Conservation (phyloP, 2,113 vertebrate species). For the Poeciliopsis turrubarensis region DNA sequence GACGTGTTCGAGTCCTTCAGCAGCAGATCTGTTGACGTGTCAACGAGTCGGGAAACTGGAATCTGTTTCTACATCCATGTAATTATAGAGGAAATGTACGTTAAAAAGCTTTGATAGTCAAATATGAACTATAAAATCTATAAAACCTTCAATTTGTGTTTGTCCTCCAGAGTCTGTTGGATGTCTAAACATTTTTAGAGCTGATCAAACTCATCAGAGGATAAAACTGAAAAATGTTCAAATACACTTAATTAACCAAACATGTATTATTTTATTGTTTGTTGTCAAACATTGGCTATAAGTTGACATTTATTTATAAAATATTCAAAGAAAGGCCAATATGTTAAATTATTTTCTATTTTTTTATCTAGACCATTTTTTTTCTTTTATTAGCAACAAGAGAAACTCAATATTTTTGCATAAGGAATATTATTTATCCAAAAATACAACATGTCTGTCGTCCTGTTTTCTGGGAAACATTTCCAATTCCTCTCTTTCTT, state of each 20-base stretch:
- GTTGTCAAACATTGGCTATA: neutral
- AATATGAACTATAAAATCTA: neutral
- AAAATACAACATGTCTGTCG: neutral
- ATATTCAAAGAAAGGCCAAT: neutral
- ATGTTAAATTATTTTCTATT: neutral
- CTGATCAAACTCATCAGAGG: too few relatives aligned
- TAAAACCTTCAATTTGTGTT: neutral
- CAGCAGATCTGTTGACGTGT: slow-evolving; percentile 29
- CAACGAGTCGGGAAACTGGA: slow-evolving; percentile 16
- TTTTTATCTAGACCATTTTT: neutral
- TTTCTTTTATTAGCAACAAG: neutral
- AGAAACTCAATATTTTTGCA: too few relatives aligned
- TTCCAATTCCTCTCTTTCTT: neutral
- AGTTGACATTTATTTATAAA: neutral
- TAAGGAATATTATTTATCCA: neutral
- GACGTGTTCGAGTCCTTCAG: slow-evolving; percentile 49
- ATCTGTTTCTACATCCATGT: slow-evolving; percentile 17
- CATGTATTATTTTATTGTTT: neutral
- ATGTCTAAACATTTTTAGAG: neutral
- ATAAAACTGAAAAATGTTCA: neutral
- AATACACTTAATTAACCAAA: neutral
- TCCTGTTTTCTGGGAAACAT: neutral
- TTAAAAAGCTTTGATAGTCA: neutral
- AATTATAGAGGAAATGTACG: slow-evolving; percentile 8
- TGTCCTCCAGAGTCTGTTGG: neutral